Percentiles rank a stretch among this genome's conserved stretches.
Conservation (phyloP, 2,888 invertebrate species). For the Tenthredo distinguenda region DNA sequence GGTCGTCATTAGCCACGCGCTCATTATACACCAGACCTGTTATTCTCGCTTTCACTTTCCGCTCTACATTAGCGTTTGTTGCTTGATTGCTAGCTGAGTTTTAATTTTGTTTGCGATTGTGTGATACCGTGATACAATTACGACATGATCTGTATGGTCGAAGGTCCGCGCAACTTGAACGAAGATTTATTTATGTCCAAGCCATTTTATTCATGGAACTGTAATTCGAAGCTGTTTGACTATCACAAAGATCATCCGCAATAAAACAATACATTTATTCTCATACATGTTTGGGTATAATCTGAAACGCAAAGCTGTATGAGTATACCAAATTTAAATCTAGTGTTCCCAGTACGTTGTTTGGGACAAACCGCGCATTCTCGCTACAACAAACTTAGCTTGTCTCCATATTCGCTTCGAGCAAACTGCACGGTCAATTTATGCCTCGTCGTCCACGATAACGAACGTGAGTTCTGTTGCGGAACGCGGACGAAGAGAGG, state of each 20-base stretch:
- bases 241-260: neutral
- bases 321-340: slow-evolving; percentile 20
- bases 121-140: slow-evolving; percentile 9
- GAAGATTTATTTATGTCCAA: neutral
- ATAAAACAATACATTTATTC: slow-evolving; percentile 6
- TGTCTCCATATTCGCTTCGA: slow-evolving; percentile 51
- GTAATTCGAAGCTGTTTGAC: neutral
- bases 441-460: slow-evolving; percentile 51
- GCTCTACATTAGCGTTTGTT: slow-evolving; percentile 33
- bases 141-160: neutral
- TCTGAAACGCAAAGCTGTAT: neutral
- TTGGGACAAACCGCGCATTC: slow-evolving; percentile 26
- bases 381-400: slow-evolving; percentile 46
- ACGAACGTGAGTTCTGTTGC: slow-evolving; percentile 51
- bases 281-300: neutral
- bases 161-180: neutral
- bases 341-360: slow-evolving; percentile 9
- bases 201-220: neutral
- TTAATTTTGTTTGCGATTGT: slow-evolving; percentile 22
- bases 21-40: slow-evolving; percentile 45
- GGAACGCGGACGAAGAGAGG: slow-evolving; percentile 45
- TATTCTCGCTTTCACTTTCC: slow-evolving; percentile 47
- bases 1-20: slow-evolving; percentile 33
- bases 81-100: slow-evolving; percentile 36
- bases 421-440: slow-evolving; percentile 51